Evolutionary conservation across 2,797 vertebrate genomes (phyloP).

Genomic region (Argentina silus): DNA sequence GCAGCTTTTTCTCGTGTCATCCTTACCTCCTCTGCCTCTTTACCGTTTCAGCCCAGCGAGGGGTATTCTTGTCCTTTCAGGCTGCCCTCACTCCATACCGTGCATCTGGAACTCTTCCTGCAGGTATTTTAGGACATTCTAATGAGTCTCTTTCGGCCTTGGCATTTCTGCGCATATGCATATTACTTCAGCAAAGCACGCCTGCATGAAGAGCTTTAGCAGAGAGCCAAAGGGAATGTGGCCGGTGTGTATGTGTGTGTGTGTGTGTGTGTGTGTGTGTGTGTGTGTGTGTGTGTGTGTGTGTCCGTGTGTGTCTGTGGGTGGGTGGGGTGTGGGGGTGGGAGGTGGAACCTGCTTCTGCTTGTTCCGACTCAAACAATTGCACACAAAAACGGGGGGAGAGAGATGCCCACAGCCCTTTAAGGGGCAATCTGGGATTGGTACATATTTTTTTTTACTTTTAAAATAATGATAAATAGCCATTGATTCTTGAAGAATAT

Average conservation of each 20-base stretch:
- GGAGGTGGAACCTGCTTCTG: background rate
- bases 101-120: constrained; percentile 54
- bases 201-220: constrained; percentile 6
- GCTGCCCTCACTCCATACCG: background rate
- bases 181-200: constrained; percentile 19
- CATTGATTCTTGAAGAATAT: too few relatives aligned
- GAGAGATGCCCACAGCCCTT: too few relatives aligned
- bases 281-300: background rate
- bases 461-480: too few relatives aligned
- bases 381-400: background rate
- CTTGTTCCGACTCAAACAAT: background rate
- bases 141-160: constrained; percentile 46
- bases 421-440: too few relatives aligned
- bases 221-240: too few relatives aligned
- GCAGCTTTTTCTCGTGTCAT: too few relatives aligned
- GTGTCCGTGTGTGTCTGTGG: background rate
- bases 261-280: background rate
- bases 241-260: background rate
- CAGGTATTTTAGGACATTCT: constrained; percentile 45
- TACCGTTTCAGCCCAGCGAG: too few relatives aligned
- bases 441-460: too few relatives aligned
- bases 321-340: background rate
- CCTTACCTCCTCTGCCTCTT: background rate
- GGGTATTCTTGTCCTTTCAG: background rate
- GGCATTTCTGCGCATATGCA: constrained; percentile 39